These are phyloP conservation scores for Drosophila carrolli DNA, from an alignment of 1,140 invertebrate species.

Conservation along the genomic window DNA sequence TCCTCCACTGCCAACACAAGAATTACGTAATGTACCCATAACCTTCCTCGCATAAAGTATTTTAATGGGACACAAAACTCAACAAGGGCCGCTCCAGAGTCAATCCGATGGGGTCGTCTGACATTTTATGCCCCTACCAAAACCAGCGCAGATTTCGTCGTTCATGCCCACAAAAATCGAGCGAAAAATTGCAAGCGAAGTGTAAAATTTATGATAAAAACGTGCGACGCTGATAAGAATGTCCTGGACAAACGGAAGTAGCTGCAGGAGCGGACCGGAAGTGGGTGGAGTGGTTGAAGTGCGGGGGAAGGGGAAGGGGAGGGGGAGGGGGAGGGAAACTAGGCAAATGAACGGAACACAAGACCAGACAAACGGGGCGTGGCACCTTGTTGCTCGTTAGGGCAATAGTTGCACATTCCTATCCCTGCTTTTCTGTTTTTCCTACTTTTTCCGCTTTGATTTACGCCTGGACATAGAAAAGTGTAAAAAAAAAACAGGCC, in stretches of 20 bases:
- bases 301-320: neutral
- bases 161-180: conserved; percentile 30
- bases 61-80: conserved; percentile 39
- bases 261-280: conserved; percentile 28
- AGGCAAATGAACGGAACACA: conserved; percentile 22
- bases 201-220: conserved; percentile 82
- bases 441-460: neutral
- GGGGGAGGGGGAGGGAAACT: neutral
- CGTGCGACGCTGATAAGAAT: conserved; percentile 69
- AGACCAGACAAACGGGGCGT: conserved; percentile 18
- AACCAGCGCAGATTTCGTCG: neutral
- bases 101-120: conserved; percentile 28
- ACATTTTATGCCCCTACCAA: conserved; percentile 28
- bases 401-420: conserved; percentile 54
- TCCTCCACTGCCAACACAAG: neutral
- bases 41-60: conserved; percentile 26
- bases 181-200: conserved; percentile 59
- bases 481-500: neutral
- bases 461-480: conserved; percentile 37
- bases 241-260: conserved; percentile 25
- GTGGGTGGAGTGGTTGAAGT: neutral
- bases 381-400: conserved; percentile 73
- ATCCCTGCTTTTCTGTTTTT: neutral
- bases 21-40: conserved; percentile 34
- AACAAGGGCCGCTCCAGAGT: conserved; percentile 3